Percentiles rank a stretch among this genome's conserved stretches.
phyloP scores from a whole-genome alignment of 1,140 invertebrate species.

The Stratiolaelaps scimitus region DNA sequence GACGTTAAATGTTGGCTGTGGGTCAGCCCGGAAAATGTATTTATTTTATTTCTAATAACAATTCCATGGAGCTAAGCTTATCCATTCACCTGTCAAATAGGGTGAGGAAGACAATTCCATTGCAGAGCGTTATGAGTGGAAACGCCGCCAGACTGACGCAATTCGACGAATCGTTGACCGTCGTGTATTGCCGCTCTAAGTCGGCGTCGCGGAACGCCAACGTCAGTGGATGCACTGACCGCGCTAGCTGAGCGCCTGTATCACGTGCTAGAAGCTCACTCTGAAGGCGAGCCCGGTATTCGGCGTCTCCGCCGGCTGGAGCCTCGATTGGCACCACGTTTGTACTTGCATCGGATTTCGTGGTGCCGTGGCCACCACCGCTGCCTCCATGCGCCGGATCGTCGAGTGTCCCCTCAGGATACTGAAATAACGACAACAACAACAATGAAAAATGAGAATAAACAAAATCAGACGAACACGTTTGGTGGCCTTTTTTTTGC shows the following conservation, averaged over 20 bases:
- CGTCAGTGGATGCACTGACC: constrained; percentile 35
- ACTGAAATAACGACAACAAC: constrained; percentile 34
- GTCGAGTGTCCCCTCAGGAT: constrained; percentile 41
- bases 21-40: no score
- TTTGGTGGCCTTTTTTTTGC: no score
- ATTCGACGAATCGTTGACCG: constrained; percentile 36
- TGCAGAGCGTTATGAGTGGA: constrained; percentile 36
- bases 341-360: constrained; percentile 25
- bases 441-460: background rate
- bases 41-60: no score
- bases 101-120: constrained; percentile 12
- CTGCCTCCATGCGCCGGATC: constrained; percentile 31
- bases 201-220: constrained; percentile 39
- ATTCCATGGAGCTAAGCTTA: no score
- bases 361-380: constrained; percentile 6
- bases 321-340: constrained; percentile 25
- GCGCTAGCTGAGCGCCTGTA: constrained; percentile 20
- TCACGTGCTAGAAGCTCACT: constrained; percentile 59
- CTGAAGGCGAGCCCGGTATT: constrained; percentile 58
- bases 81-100: constrained; percentile 8
- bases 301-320: constrained; percentile 48
- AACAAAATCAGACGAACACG: no score
- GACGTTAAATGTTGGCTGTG: no score
- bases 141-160: constrained; percentile 37
- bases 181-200: constrained; percentile 35